phyloP scores from a whole-genome alignment of 2,888 invertebrate species.

The Nebria salina region DNA sequence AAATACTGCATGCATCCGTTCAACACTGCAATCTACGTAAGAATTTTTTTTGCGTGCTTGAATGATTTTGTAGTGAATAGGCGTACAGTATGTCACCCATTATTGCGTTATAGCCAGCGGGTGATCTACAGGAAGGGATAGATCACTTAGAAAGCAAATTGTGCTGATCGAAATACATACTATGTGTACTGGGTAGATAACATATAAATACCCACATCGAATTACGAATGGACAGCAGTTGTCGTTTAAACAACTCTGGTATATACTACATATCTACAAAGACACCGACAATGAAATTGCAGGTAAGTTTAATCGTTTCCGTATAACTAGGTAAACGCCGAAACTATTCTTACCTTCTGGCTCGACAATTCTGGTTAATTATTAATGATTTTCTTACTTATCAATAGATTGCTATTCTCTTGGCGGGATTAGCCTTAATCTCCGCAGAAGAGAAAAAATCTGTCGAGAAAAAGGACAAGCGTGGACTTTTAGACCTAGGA shows the following conservation, averaged over 20 bases:
- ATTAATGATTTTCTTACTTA: neutral
- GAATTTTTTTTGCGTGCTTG: constrained; percentile 48
- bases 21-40: constrained; percentile 30
- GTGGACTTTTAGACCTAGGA: constrained; percentile 54
- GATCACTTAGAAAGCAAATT: constrained; percentile 41
- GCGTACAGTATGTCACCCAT: constrained; percentile 34
- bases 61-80: constrained; percentile 21
- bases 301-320: constrained; percentile 44
- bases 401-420: constrained; percentile 27
- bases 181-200: constrained; percentile 9
- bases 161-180: constrained; percentile 28
- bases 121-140: constrained; percentile 38
- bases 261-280: constrained; percentile 24
- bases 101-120: constrained; percentile 29
- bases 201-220: constrained; percentile 38
- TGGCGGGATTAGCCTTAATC: constrained; percentile 35
- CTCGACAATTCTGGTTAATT: neutral
- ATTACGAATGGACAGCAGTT: constrained; percentile 28
- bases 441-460: constrained; percentile 37
- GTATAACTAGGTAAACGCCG: too few species aligned
- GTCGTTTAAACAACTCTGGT: constrained; percentile 31
- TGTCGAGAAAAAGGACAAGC: constrained; percentile 54
- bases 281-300: constrained; percentile 43
- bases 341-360: too few species aligned
- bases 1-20: neutral